These are phyloP conservation scores for Apocheima hispidaria DNA, from an alignment of 2,888 invertebrate species.

Conservation along the genomic window DNA sequence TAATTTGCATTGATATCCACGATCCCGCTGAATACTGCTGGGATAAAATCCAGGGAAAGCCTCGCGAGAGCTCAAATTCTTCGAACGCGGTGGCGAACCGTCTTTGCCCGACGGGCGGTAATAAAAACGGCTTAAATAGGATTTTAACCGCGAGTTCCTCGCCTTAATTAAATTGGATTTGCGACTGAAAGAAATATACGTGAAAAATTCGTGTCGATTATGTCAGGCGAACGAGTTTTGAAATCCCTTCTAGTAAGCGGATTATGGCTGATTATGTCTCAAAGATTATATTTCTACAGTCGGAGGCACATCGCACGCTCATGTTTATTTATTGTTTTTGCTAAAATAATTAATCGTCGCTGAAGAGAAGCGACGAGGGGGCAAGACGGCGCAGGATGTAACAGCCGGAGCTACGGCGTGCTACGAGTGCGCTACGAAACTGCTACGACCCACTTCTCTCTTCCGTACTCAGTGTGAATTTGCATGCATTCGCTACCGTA, in stretches of 20 bases:
- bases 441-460: constrained; percentile 41
- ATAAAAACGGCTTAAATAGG: constrained; percentile 86
- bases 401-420: constrained; percentile 58
- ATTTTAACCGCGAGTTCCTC: constrained; percentile 85
- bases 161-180: constrained; percentile 87
- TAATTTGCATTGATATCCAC: constrained; percentile 79
- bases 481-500: constrained; percentile 37
- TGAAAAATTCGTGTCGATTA: constrained; percentile 84
- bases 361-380: constrained; percentile 30
- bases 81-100: constrained; percentile 79
- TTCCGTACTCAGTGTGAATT: constrained; percentile 45
- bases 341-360: constrained; percentile 45
- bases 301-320: constrained; percentile 49
- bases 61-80: constrained; percentile 81
- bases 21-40: constrained; percentile 69
- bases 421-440: constrained; percentile 40
- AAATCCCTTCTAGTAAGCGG: constrained; percentile 75
- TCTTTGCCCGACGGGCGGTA: constrained; percentile 84
- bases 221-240: constrained; percentile 77
- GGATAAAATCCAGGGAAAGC: constrained; percentile 81
- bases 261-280: constrained; percentile 63
- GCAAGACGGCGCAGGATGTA: constrained; percentile 65
- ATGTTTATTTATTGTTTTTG: constrained; percentile 48
- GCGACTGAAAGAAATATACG: constrained; percentile 84
- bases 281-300: constrained; percentile 61